Base-by-base conservation (phyloP, 2,888 invertebrate species). In the Bimastos eiseni region DNA sequence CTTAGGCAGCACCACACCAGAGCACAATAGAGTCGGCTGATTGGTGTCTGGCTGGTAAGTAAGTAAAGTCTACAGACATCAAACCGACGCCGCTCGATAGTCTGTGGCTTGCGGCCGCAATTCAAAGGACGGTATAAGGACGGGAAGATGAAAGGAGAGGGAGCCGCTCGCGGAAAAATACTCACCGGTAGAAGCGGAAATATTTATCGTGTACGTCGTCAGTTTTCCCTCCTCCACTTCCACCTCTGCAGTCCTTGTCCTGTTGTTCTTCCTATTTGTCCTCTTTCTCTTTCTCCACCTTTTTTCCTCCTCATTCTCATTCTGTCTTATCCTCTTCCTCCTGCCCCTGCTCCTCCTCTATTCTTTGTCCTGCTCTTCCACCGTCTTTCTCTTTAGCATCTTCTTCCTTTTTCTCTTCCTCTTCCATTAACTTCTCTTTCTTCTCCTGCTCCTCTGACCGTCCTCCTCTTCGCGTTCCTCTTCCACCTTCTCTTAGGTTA, bases 141-240 rank as follows among this genome's bases (percentile, higher is more conserved):
- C 30, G 70, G 49, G 30, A 70, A 70, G 70, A 70, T n/a, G 70
- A 70, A 70, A 70, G 70, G 70, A 70, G n/a, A 70, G 70, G 70
- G 11, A 70, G 70, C 30, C n/a, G 70, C 30, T 70, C 70, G 70
- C 70, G 70, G 70, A 70, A n/a, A 70, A 30, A 70, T 70, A 8
- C 30, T 70, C 70, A n/a, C 30, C 70, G n/a, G 13, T 11, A 70
- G 70, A 70, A 70, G n/a, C 70, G 70, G 70, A 70, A 70, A 70
- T 70, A 70, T n/a, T 70, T 70, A 70, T 70, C 70, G 70, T 70
- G 70, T 70, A n/a, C n/a, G 70, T n/a, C 70, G 70, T 70, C 70
- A 70, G 70, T n/a, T n/a, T 70, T 70, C 24, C 8, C 5, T 30
- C 30, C 13, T 30, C 55, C n/a, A n/a, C n/a, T n/a, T 49, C 49